phyloP scores from a whole-genome alignment of 2,888 invertebrate species.

The Amblyteles armatorius region DNA sequence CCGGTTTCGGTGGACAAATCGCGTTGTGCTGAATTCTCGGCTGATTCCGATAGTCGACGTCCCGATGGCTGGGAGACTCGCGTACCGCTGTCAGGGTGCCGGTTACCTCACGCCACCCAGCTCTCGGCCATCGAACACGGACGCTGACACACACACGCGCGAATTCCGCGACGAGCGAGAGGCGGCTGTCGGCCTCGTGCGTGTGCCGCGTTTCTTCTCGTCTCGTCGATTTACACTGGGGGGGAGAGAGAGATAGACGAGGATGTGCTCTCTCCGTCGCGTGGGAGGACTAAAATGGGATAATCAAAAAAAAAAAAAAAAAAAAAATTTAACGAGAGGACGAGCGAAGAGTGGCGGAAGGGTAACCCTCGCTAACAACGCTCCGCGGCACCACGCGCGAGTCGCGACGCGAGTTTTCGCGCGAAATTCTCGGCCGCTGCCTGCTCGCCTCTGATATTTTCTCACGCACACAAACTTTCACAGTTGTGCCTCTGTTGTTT shows the following conservation, averaged over 20 bases:
- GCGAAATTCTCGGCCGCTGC: constrained; percentile 28
- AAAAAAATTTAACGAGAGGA: constrained; percentile 2
- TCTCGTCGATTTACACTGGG: constrained; percentile 6
- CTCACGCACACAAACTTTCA: constrained; percentile 4
- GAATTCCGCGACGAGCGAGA: constrained; percentile 45
- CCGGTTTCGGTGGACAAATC: neutral
- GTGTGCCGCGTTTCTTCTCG: constrained; percentile 38
- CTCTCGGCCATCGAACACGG: constrained; percentile 18
- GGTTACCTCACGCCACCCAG: constrained; percentile 46
- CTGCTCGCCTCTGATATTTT: neutral
- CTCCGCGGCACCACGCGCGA: neutral
- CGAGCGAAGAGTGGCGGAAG: constrained; percentile 17
- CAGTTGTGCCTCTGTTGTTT: neutral
- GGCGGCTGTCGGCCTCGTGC: constrained; percentile 23
- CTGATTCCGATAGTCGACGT: neutral
- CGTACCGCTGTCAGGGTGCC: constrained; percentile 66
- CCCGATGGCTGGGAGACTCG: neutral
- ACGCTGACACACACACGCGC: constrained; percentile 14
- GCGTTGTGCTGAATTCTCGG: neutral
- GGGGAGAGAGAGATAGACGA: neutral
- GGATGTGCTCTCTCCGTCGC: constrained; percentile 63
- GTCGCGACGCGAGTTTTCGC: constrained; percentile 38
- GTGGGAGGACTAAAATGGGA: constrained; percentile 59
- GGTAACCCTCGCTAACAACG: constrained; percentile 45
- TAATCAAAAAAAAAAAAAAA: constrained; percentile 39